These are phyloP conservation scores for Netelia inedita DNA, from an alignment of 2,888 invertebrate genomes.

Conservation along the genomic window DNA sequence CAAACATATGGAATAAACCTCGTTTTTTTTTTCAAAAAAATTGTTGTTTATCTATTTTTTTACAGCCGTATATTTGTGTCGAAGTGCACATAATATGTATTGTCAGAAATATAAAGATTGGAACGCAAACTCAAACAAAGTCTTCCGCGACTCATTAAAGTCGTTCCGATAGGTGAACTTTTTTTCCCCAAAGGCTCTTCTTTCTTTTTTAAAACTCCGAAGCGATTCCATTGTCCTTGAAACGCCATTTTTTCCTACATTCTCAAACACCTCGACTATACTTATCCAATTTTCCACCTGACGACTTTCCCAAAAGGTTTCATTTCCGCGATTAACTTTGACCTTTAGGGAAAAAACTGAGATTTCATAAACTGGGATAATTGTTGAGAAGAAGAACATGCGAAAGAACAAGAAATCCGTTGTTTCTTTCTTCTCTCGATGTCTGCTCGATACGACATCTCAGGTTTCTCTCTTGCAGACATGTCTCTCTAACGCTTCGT, in stretches of 20 bases:
- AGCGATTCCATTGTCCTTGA: no score
- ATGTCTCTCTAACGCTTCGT: conserved; percentile 3
- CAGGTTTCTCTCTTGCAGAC: background rate
- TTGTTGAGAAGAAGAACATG: background rate
- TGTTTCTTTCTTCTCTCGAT: conserved; percentile 1
- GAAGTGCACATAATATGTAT: no score
- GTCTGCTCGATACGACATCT: conserved; percentile 14
- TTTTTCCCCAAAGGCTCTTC: no score
- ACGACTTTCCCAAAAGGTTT: background rate
- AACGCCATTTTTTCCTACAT: background rate
- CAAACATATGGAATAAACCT: no score
- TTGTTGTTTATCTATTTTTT: no score
- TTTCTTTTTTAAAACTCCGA: background rate
- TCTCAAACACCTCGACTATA: background rate
- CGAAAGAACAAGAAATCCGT: conserved; percentile 29
- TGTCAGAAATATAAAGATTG: no score
- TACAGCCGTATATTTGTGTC: no score
- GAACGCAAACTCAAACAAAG: no score
- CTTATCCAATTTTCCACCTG: background rate
- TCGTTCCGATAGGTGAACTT: no score
- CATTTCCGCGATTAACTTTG: background rate
- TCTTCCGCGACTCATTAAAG: no score
- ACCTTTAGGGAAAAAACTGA: background rate
- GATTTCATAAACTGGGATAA: background rate
- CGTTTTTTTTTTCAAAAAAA: no score